A percentile compares a stretch with the other conserved stretches of the same genome.
phyloP scores from a whole-genome alignment of 2,113 vertebrate genomes.

The Maccullochella peelii region DNA sequence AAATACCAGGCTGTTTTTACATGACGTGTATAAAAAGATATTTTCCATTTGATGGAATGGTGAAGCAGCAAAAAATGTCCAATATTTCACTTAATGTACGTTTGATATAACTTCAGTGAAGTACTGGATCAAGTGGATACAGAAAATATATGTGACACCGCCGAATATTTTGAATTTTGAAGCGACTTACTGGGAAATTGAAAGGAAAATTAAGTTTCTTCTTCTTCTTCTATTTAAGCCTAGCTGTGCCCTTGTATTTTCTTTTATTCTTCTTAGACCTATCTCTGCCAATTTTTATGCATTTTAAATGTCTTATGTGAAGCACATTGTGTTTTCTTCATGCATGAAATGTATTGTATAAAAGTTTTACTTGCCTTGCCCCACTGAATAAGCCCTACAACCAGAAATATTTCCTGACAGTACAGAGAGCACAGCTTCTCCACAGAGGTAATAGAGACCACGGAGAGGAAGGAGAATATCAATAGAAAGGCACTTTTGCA shows the following conservation, averaged over 20 bases:
- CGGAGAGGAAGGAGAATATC: conserved; percentile 32
- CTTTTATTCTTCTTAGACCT: conserved; percentile 15
- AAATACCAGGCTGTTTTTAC: background rate
- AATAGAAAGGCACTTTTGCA: conserved; percentile 44
- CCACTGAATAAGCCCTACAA: conserved; percentile 20
- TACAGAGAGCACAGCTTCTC: conserved; percentile 10
- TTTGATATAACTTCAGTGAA: conserved; percentile 6
- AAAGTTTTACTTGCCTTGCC: conserved; percentile 35
- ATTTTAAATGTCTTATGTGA: conserved; percentile 35
- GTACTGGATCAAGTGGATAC: background rate
- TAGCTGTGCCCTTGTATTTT: background rate
- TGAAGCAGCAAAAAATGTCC: background rate
- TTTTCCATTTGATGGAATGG: background rate
- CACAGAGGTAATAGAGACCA: conserved; percentile 40
- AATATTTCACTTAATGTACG: background rate
- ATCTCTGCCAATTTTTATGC: conserved; percentile 24
- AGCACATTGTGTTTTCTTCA: conserved; percentile 38
- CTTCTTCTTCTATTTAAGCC: conserved; percentile 27
- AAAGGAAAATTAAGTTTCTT: conserved; percentile 31
- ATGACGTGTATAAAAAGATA: background rate
- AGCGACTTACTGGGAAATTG: conserved; percentile 11
- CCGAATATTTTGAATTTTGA: background rate
- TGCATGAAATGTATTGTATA: conserved; percentile 45
- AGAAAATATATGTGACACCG: background rate
- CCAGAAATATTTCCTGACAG: conserved; percentile 36